Conservation (phyloP, 2,797 vertebrate species). For the Echiichthys vipera region DNA sequence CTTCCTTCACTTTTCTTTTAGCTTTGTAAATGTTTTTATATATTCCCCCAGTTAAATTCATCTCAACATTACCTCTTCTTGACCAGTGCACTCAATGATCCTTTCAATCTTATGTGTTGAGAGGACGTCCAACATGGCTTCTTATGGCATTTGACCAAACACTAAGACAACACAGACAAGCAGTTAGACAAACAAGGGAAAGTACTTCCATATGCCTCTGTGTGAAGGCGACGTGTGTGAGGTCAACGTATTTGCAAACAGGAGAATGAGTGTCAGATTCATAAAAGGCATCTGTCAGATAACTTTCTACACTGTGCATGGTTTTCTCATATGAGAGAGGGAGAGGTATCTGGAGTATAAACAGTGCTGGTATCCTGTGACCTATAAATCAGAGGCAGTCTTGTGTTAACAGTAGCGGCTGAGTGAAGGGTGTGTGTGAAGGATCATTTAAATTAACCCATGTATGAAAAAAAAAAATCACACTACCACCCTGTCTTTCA, state of each 20-base stretch:
- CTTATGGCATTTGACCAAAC: slow-evolving; percentile 47
- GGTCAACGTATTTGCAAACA: slow-evolving; percentile 43
- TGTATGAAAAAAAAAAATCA: slow-evolving; percentile 12
- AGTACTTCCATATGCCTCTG: slow-evolving; percentile 62
- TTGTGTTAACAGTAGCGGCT: slow-evolving; percentile 61
- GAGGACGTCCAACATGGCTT: slow-evolving; percentile 26
- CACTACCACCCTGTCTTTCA: slow-evolving; percentile 18
- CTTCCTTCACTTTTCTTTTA: neutral
- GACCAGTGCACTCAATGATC: slow-evolving; percentile 20
- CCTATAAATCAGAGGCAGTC: slow-evolving; percentile 65
- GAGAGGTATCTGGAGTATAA: slow-evolving; percentile 47
- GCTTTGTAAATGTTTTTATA: neutral
- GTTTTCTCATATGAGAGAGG: slow-evolving; percentile 60
- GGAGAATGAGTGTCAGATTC: slow-evolving; percentile 38
- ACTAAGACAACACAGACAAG: slow-evolving; percentile 60
- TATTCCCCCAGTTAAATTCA: neutral
- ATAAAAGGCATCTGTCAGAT: slow-evolving; percentile 65
- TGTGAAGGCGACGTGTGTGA: slow-evolving; percentile 29
- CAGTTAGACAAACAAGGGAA: slow-evolving; percentile 53
- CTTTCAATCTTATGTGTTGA: slow-evolving; percentile 17
- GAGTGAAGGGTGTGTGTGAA: slow-evolving; percentile 54
- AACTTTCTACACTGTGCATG: slow-evolving; percentile 56
- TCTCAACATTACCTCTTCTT: slow-evolving; percentile 8
- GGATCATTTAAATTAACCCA: slow-evolving; percentile 50
- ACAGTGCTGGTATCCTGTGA: slow-evolving; percentile 41